phyloP scores from a whole-genome alignment of 2,888 invertebrate species.

The Scaptomyza flava region DNA sequence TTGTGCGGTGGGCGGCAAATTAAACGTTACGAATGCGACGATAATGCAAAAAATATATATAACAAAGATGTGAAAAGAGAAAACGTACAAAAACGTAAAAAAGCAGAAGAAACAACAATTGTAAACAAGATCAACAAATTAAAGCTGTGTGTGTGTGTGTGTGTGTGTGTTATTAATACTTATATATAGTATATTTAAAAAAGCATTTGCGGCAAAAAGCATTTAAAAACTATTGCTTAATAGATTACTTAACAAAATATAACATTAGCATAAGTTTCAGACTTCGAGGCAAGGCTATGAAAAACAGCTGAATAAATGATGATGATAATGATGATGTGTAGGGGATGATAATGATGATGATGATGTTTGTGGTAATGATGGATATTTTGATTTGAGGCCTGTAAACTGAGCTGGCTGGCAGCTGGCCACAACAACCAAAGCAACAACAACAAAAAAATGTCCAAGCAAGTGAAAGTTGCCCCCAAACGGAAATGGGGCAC shows the following conservation, averaged over 20 bases:
- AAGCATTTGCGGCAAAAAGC: conserved; percentile 50
- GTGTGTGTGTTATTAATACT: not conserved
- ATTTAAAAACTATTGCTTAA: conserved; percentile 42
- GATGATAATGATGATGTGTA: conserved; percentile 24
- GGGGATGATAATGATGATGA: conserved; percentile 31
- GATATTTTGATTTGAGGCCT: not conserved
- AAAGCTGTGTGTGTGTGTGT: conserved; percentile 29
- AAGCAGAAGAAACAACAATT: conserved; percentile 31
- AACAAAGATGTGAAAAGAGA: conserved; percentile 60
- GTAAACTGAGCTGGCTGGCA: conserved; percentile 2
- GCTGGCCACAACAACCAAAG: conserved; percentile 13
- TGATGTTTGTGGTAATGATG: not conserved
- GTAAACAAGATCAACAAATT: conserved; percentile 45
- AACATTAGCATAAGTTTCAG: conserved; percentile 29
- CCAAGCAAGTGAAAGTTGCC: conserved; percentile 59
- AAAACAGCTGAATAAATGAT: conserved; percentile 25
- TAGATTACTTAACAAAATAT: conserved; percentile 7
- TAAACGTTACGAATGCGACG: conserved; percentile 60
- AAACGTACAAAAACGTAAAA: conserved; percentile 31
- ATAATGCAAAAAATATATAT: conserved; percentile 39
- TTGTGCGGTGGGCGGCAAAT: conserved; percentile 42
- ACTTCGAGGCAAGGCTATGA: conserved; percentile 46
- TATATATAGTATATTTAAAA: conserved; percentile 21
- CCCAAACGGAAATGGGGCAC: conserved; percentile 38
- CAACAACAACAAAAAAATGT: conserved; percentile 12